Evolutionary conservation across 2,888 invertebrate species (phyloP).

Genomic region (Cryptocheilus praepositus): DNA sequence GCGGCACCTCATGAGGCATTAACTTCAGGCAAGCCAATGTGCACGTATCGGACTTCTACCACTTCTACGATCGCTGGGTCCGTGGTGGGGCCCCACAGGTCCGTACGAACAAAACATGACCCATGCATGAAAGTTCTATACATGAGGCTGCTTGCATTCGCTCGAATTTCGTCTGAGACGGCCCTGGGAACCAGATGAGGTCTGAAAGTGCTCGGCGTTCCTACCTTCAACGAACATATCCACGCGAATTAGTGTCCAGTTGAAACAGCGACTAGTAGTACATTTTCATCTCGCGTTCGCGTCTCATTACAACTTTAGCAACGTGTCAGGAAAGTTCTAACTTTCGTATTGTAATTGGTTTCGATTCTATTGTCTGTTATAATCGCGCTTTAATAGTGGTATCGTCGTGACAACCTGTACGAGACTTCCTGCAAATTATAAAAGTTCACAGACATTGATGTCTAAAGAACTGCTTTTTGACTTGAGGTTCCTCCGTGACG

Average conservation of each 20-base stretch:
- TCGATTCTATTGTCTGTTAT: background rate
- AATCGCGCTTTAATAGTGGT: background rate
- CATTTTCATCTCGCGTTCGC: conserved; percentile 43
- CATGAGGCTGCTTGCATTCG: background rate
- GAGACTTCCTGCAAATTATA: background rate
- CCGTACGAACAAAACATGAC: conserved; percentile 21
- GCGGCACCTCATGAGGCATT: conserved; percentile 60
- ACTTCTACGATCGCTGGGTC: conserved; percentile 28
- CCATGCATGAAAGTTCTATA: background rate
- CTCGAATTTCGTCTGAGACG: conserved; percentile 39
- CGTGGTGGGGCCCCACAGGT: conserved; percentile 51
- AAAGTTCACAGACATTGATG: background rate
- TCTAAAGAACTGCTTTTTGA: conserved; percentile 12
- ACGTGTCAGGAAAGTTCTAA: no score
- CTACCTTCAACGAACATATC: conserved; percentile 59
- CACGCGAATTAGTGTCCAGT: conserved; percentile 68
- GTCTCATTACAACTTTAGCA: background rate
- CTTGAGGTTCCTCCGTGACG: conserved; percentile 10
- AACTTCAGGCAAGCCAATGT: conserved; percentile 39
- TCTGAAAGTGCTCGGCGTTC: conserved; percentile 66
- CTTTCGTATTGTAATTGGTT: background rate
- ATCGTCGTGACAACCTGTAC: background rate
- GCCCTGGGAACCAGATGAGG: conserved; percentile 57
- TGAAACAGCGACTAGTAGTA: conserved; percentile 61
- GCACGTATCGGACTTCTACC: conserved; percentile 37